Conservation (phyloP, 2,888 invertebrate genomes). For the Apamea epomidion region DNA sequence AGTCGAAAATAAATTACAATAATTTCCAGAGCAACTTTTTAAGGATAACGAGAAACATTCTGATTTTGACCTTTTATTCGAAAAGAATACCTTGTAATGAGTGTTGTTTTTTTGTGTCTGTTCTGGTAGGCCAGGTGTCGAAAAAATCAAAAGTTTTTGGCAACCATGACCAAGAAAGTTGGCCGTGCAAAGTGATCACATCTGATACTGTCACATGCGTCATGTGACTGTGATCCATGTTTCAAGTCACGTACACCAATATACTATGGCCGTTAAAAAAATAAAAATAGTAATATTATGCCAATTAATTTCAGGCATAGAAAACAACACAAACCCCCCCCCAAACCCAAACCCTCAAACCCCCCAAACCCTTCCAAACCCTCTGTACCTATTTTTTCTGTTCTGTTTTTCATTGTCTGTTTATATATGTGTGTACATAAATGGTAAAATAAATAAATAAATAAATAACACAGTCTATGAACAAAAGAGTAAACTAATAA, state of each 20-base stretch:
- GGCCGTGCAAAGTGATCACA: constrained; percentile 2
- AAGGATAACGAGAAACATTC: background rate
- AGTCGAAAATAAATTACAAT: background rate
- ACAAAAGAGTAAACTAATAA: background rate
- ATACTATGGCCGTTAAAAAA: background rate
- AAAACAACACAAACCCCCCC: no score
- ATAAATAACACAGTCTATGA: background rate
- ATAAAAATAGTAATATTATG: background rate
- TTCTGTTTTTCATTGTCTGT: no score
- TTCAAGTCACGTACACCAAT: constrained; percentile 46
- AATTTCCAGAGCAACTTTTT: background rate
- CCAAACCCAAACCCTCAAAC: no score
- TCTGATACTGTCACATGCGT: constrained; percentile 18
- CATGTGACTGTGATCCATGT: constrained; percentile 25
- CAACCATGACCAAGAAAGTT: constrained; percentile 12
- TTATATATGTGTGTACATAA: no score
- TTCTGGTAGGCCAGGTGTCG: background rate
- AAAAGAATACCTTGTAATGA: background rate
- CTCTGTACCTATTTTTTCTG: no score
- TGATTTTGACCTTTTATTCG: background rate
- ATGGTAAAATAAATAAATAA: no score
- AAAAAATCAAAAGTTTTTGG: constrained; percentile 10
- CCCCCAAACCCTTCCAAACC: no score
- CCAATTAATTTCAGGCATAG: background rate
- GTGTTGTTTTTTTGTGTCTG: background rate